Percentiles rank a stretch among this genome's conserved stretches.
Conservation (phyloP, 2,113 vertebrate genomes). For the Cyphomyrus plagiostoma region DNA sequence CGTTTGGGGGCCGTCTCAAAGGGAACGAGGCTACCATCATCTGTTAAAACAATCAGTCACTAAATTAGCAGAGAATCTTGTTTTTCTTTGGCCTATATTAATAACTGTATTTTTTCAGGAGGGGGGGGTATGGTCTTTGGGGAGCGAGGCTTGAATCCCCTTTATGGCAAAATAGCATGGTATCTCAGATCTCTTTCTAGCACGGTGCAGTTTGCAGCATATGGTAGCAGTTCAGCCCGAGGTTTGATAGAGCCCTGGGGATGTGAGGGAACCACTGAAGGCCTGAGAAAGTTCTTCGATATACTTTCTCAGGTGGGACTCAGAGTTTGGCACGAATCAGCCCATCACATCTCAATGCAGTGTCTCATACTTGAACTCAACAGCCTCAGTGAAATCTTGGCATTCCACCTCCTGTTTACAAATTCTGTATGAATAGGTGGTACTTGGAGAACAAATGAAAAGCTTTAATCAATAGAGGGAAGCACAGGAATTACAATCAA, state of each 20-base stretch:
- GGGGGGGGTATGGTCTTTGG: too few relatives aligned
- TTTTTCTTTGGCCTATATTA: neutral
- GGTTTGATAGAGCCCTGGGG: neutral
- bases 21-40: neutral
- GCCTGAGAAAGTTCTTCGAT: neutral
- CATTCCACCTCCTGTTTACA: neutral
- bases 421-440: neutral
- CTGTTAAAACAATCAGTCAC: neutral
- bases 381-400: neutral
- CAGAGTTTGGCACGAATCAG: neutral
- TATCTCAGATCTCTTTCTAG: neutral
- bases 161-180: neutral
- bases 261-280: neutral
- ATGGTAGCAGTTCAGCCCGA: neutral
- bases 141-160: neutral
- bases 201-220: neutral
- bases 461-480: neutral
- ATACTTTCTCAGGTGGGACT: neutral
- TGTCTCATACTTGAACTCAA: neutral
- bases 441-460: neutral
- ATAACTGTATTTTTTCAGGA: neutral
- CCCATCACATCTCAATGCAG: neutral
- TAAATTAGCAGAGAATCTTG: constrained; percentile 2
- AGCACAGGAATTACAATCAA: neutral
- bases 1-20: neutral